Base-by-base conservation (phyloP, 2,888 invertebrate species). In the Erebia aethiops region DNA sequence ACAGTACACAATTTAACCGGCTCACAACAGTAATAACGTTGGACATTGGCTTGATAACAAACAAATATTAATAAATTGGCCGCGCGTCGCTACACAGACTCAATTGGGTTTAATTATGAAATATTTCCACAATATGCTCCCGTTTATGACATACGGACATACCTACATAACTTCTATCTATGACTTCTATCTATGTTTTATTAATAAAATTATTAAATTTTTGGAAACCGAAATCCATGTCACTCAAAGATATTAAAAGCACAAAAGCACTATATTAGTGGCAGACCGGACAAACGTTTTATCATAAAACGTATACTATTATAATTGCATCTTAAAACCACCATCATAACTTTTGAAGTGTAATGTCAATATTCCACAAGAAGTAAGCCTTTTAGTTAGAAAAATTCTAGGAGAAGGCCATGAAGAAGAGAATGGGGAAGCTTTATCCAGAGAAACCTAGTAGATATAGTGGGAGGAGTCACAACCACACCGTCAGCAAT, bases 1-100 rank as follows among this genome's bases (percentile, higher is more conserved):
- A 51, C 51, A 1, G 14, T 51, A 0, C 8, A 51, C 51, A 51
- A 51, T 51, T 13, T 46, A 46, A 46, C 46, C 13, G 13, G 11
- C 46, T 46, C 46, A 13, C 13, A 46, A 46, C 13, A 13, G 11
- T 46, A 35, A 35, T 35, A 35, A 35, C 57, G 57, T 26, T 57
- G 57, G 26, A 7, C 51, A 51, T 51, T 51, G 51, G 57, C 26
- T 57, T 43, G 46, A 65, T 63, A 49, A 67, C 57, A 57, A 70
- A 70, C 63, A 67, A 26, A n/a, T 49, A 7, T 57, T 57, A 26
- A 57, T 26, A 57, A 57, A 57, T 57, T 57, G 57, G 57, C n/a
- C 57, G 21, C 26, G 57, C 57, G 57, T 57, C 57, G 26, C 21
- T 21, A 21, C 57, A 57, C 26, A 57, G 13, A 7, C 57, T 57